A percentile compares a stretch with the other conserved stretches of the same genome.
phyloP scores from a whole-genome alignment of 1,140 invertebrate genomes.

The Hesperophylax magnus region DNA sequence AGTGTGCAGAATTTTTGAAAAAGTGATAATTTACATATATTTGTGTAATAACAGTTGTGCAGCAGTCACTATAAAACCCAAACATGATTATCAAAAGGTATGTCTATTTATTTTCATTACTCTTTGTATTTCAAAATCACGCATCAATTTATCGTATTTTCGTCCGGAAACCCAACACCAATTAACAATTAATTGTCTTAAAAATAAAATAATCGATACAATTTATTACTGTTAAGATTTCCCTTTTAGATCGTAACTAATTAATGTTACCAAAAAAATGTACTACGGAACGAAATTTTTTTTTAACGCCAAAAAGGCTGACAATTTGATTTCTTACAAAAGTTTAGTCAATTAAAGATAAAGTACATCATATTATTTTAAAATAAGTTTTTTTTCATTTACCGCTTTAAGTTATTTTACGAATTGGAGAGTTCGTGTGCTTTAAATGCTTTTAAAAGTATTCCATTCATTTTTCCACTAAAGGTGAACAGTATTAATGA shows the following conservation, averaged over 20 bases:
- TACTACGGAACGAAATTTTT: too few species aligned
- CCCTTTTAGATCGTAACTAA: not conserved
- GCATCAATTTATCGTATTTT: not conserved
- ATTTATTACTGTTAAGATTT: not conserved
- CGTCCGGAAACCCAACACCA: not conserved
- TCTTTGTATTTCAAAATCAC: not conserved
- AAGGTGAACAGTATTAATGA: too few species aligned
- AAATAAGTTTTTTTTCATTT: too few species aligned
- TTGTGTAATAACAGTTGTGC: conserved; percentile 18
- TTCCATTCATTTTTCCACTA: too few species aligned
- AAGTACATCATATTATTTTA: too few species aligned
- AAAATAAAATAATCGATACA: too few species aligned
- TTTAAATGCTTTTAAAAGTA: too few species aligned
- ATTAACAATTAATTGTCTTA: not conserved
- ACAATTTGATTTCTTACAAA: too few species aligned
- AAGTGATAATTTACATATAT: conserved; percentile 13
- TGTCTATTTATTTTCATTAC: not conserved
- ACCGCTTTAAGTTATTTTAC: too few species aligned
- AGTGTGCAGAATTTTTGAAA: conserved; percentile 11
- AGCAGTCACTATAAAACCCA: not conserved
- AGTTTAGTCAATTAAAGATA: too few species aligned
- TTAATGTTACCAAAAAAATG: not conserved
- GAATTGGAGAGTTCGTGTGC: too few species aligned
- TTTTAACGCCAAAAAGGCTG: too few species aligned
- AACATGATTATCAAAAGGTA: conserved; percentile 23